phyloP scores from a whole-genome alignment of 23 tunicate genomes.

The Botrylloides violaceus region DNA sequence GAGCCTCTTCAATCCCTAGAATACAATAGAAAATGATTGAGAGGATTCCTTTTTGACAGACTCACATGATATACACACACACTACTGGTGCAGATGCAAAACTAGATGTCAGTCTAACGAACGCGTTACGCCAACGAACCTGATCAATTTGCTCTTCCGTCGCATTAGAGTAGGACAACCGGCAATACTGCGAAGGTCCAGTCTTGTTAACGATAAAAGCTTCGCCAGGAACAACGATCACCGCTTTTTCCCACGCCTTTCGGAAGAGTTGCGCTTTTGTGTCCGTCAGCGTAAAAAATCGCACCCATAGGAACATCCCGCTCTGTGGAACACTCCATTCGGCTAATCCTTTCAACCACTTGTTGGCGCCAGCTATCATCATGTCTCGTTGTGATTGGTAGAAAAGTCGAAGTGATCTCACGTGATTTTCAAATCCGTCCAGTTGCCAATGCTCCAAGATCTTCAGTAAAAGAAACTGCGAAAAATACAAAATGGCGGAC shows the following conservation, averaged over 20 bases:
- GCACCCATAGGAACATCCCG: slow-evolving; percentile 94
- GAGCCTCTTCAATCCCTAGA: too few species aligned
- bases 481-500: too few species aligned
- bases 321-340: slow-evolving; percentile 90
- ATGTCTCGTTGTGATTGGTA: slow-evolving; percentile 58
- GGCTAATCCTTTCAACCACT: slow-evolving; percentile 58
- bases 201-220: slow-evolving; percentile 64
- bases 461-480: slow-evolving; percentile 32
- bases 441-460: slow-evolving; percentile 74
- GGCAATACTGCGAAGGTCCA: slow-evolving; percentile 35
- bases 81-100: too few species aligned
- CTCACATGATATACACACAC: too few species aligned
- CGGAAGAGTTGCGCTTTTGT: slow-evolving; percentile 33
- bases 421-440: slow-evolving; percentile 69
- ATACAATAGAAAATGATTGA: too few species aligned
- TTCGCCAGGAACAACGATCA: slow-evolving; percentile 71
- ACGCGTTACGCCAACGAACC: too few species aligned
- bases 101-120: too few species aligned
- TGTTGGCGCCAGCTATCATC: slow-evolving; percentile 26
- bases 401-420: slow-evolving; percentile 37
- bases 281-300: slow-evolving; percentile 46
- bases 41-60: too few species aligned
- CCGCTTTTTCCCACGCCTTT: slow-evolving; percentile 40
- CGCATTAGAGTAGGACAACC: slow-evolving; percentile 62
- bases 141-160: slow-evolving; percentile 49